Conservation (phyloP, 2,888 invertebrate species). For the Chloromyia formosa region DNA sequence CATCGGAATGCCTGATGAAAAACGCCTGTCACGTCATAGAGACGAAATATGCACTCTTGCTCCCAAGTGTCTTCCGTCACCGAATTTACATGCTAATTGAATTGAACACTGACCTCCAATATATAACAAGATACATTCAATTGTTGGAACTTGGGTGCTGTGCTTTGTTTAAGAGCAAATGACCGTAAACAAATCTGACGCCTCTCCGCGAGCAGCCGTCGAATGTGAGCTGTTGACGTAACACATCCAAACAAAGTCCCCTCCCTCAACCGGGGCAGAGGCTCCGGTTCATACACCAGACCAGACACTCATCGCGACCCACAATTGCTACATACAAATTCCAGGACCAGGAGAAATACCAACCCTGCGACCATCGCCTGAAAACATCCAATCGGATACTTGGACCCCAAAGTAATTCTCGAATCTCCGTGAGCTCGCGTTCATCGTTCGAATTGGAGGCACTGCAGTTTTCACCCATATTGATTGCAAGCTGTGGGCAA, state of each 20-base stretch:
- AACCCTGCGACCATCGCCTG: conserved; percentile 90
- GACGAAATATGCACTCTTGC: no score
- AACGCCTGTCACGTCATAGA: no score
- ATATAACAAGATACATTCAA: neutral
- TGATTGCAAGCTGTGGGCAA: conserved; percentile 16
- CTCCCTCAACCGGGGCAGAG: conserved; percentile 8
- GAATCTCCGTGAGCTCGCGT: conserved; percentile 77
- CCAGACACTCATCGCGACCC: neutral
- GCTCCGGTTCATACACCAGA: neutral
- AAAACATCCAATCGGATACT: conserved; percentile 88
- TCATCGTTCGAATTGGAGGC: conserved; percentile 63
- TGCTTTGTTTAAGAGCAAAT: neutral
- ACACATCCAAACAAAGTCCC: conserved; percentile 35
- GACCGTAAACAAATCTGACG: conserved; percentile 40
- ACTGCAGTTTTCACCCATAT: conserved; percentile 59
- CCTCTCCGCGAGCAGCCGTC: neutral
- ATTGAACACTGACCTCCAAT: no score
- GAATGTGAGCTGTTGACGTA: conserved; percentile 20
- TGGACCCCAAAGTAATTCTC: conserved; percentile 84
- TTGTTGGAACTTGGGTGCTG: neutral
- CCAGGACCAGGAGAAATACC: conserved; percentile 15
- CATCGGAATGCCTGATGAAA: no score
- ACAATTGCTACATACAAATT: neutral
- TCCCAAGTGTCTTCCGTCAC: no score
- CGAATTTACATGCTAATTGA: no score